Base-by-base conservation (phyloP, 2,113 vertebrate species). In the Anoplopoma fimbria region DNA sequence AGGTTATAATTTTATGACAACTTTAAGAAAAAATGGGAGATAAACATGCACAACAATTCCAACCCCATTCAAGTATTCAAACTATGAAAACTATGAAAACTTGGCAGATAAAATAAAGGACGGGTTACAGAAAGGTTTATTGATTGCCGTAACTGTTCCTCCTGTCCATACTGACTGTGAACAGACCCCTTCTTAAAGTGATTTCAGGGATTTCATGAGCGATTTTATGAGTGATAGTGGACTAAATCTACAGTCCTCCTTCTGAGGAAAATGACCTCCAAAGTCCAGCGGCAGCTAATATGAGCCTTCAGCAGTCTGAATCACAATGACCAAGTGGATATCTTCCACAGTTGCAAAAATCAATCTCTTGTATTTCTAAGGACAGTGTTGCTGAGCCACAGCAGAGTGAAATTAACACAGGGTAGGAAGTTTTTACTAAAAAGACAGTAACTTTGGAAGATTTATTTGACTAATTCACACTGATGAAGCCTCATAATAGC, bases 111-210 rank as follows among this genome's bases (percentile, higher is more conserved):
- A 14, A 34, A 34, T 33, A 9, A 34, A n/a, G 6, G 17, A 68
- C 7, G 4, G 27, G 9, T 49, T 69, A 13, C 14, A 69, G 10
- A 34, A 51, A 53, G 29, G 31, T 33, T 0, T 38, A 57, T 36
- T 67, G 29, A 38, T 29, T 27, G n/a, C 49, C 65, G 61, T 25
- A 69, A 51, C 47, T 51, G 45, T 51, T 69, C 67, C 29, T 51
- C 42, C 27, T 49, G 40, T 17, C 8, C 15, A 33, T 15, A 40
- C n/a, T 17, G 12, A 17, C 25, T 4, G 6, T 10, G 47, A 61
- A 71, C 25, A 71, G 5, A 51, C 6, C 12, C 25, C n/a, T 57
- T n/a, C 25, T 60, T 27, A n/a, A 53, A 27, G 57, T 5, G 25
- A 72, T 71, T 53, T 38, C 17, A 21, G 49, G 23, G 53, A 57